Conservation (phyloP, 1,140 invertebrate species). For the Danaus plexippus region DNA sequence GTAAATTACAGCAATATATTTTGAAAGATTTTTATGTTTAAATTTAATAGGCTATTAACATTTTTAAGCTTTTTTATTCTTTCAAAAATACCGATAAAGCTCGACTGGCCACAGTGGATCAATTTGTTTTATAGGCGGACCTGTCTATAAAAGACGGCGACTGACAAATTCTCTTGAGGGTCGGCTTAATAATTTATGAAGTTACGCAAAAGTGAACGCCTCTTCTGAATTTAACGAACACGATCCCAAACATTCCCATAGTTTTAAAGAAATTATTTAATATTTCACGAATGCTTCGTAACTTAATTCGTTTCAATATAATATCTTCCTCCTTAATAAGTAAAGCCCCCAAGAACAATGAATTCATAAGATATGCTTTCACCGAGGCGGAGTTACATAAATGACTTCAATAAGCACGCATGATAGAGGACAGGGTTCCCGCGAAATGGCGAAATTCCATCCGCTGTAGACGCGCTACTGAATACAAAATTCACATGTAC, state of each 20-base stretch:
- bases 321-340: neutral
- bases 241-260: slow-evolving; percentile 7
- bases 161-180: slow-evolving; percentile 44
- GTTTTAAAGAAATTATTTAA: slow-evolving; percentile 2
- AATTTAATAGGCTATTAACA: slow-evolving; percentile 20
- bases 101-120: slow-evolving; percentile 39
- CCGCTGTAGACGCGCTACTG: slow-evolving; percentile 61
- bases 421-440: slow-evolving; percentile 57
- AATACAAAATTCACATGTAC: slow-evolving; percentile 71
- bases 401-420: slow-evolving; percentile 66
- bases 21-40: slow-evolving; percentile 5
- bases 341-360: slow-evolving; percentile 6
- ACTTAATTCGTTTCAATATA: too few relatives aligned
- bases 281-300: too few relatives aligned
- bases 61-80: slow-evolving; percentile 25
- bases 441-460: slow-evolving; percentile 62
- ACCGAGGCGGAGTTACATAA: slow-evolving; percentile 36
- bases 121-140: slow-evolving; percentile 51
- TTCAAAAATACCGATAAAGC: slow-evolving; percentile 37
- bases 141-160: slow-evolving; percentile 54
- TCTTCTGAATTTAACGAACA: slow-evolving; percentile 23
- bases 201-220: slow-evolving; percentile 31
- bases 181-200: slow-evolving; percentile 48
- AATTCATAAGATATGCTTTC: slow-evolving; percentile 9
- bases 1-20: neutral